Conservation (phyloP, 2,797 vertebrate genomes). For the Momotus momota region DNA sequence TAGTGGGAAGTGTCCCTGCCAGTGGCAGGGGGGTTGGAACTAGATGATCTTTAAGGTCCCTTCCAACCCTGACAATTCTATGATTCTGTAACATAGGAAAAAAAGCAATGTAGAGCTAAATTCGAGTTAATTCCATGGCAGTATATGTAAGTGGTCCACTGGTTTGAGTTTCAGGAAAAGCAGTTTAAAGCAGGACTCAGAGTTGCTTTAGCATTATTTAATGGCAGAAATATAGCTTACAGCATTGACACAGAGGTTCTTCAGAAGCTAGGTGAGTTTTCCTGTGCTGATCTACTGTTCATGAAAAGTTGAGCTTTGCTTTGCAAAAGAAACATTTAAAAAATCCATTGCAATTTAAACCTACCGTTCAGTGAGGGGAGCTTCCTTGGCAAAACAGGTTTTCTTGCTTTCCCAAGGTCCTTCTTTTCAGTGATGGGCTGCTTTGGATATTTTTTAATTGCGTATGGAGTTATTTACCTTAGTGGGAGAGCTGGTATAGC, state of each 20-base stretch:
- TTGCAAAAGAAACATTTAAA: background rate
- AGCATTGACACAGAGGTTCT: background rate
- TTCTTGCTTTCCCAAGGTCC: background rate
- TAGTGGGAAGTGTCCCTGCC: too few species aligned
- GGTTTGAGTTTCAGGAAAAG: background rate
- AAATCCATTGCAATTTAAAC: background rate
- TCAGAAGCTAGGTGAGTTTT: background rate
- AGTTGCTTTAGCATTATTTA: background rate
- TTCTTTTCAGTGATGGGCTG: background rate
- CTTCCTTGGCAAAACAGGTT: background rate
- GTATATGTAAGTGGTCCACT: fast-evolving
- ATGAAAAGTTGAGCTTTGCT: background rate
- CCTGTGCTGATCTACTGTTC: background rate
- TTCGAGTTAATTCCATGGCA: background rate
- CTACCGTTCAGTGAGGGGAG: background rate
- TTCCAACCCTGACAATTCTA: too few species aligned
- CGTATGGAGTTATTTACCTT: background rate
- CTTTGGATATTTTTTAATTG: conserved; percentile 19
- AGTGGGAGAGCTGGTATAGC: background rate
- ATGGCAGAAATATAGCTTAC: background rate
- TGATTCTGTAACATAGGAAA: too few species aligned
- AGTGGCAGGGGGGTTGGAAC: too few species aligned
- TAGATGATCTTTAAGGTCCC: too few species aligned
- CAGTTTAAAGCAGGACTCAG: background rate
- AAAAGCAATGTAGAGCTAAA: background rate